Evolutionary conservation across 2,113 vertebrate genomes (phyloP), one percentile per base, ranked within the genome.

Genomic region (Heterocephalus glaber): DNA sequence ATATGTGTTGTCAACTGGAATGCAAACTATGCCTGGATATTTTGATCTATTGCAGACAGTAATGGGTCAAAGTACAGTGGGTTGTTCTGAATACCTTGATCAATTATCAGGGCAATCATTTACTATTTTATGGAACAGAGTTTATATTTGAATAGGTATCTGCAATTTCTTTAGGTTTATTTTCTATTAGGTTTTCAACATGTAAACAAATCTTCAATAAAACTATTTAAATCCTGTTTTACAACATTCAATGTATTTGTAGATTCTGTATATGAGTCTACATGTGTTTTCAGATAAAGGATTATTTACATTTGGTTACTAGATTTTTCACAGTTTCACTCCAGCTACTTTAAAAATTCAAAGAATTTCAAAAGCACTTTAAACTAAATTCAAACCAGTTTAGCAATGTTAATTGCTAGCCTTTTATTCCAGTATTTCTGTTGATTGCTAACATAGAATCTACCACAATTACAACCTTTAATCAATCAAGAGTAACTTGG

Each of bases 131-230:
- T 2, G 5, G 10, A 35, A 12, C 16, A 70, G 3, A 95, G 19
- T 76, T 83, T 90, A 61, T 28, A 12, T 96, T 72, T 84, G 35
- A 81, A 44, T 24, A n/a, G 24, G 1, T 56, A 74, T 44, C 16
- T 61, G 3, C 24, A 33, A 87, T 81, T 95, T 80, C 88, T 80
- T 92, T 66, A 47, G 2, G 24, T 96, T 63, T 90, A 47, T 86
- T 84, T 41, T 49, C 35, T 77, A 22, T 41, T 20, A 72, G 2
- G 0, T 54, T 92, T 86, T 87, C 11, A 44, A 47, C 1, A 72
- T 0, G 5, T 70, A 79, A 54, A 35, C 8, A 76, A 87, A 92
- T 72, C n/a, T 95, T 87, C 20, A 1, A 58, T 65, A 80, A 65
- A 84, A 16, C 5, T 74, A 44, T 93, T 22, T 80, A 68, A 84